Percentiles rank a stretch among this genome's conserved stretches.
phyloP scores from a whole-genome alignment of 2,888 invertebrate genomes.

The Cephus pygmeus region DNA sequence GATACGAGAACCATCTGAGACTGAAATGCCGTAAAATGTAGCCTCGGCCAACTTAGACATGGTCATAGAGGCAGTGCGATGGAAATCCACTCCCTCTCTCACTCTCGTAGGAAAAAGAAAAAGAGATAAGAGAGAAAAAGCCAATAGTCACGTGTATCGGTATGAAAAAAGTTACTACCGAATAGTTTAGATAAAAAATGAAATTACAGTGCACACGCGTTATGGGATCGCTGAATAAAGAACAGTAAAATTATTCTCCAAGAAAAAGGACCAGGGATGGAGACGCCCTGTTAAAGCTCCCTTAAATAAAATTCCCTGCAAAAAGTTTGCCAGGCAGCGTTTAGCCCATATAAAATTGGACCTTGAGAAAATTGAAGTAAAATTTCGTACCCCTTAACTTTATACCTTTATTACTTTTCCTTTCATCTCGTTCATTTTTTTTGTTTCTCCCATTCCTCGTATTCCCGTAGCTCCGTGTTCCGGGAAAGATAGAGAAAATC shows the following conservation, averaged over 20 bases:
- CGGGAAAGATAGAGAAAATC: slow-evolving; percentile 8
- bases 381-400: neutral
- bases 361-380: neutral
- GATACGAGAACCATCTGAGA: slow-evolving; percentile 53
- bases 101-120: slow-evolving; percentile 13
- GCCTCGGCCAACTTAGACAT: slow-evolving; percentile 63
- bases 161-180: slow-evolving; percentile 2
- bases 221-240: neutral
- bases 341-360: neutral
- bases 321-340: neutral
- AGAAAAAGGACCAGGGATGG: neutral
- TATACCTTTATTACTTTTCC: neutral
- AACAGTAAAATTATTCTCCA: neutral
- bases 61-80: slow-evolving; percentile 52
- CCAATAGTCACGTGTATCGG: neutral
- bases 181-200: neutral
- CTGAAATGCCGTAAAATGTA: slow-evolving; percentile 60
- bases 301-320: slow-evolving; percentile 33
- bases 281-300: slow-evolving; percentile 33
- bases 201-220: neutral
- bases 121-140: slow-evolving; percentile 12
- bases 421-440: neutral
- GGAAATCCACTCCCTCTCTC: slow-evolving; percentile 6
- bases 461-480: neutral
- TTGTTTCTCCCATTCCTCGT: neutral